A percentile compares a stretch with the other conserved stretches of the same genome.
These are phyloP conservation scores for Idaea aversata DNA, from an alignment of 2,888 invertebrate genomes.

Conservation along the genomic window DNA sequence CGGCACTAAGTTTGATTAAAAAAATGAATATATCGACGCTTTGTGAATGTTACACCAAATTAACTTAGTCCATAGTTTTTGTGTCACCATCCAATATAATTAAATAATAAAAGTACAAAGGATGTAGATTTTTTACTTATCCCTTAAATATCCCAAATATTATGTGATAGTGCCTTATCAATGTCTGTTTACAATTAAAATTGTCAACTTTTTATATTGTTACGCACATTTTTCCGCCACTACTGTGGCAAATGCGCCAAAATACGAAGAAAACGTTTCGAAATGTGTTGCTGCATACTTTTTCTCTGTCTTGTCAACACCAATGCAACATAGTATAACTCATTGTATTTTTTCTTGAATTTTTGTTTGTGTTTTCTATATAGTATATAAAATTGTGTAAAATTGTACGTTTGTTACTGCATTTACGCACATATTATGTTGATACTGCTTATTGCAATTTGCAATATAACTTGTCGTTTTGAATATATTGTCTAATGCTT, in stretches of 20 bases:
- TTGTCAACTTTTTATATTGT: background rate
- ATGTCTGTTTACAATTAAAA: conserved; percentile 9
- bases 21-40: background rate
- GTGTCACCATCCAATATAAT: conserved; percentile 7
- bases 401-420: conserved; percentile 37
- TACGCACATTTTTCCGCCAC: background rate
- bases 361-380: conserved; percentile 18
- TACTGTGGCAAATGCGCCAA: too few relatives aligned
- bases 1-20: too few relatives aligned
- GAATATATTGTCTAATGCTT: conserved; percentile 58
- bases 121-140: conserved; percentile 13
- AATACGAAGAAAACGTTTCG: too few relatives aligned
- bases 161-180: conserved; percentile 31
- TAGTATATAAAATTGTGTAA: conserved; percentile 29
- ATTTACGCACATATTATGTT: conserved; percentile 48
- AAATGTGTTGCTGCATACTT: too few relatives aligned
- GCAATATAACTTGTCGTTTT: conserved; percentile 39
- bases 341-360: conserved; percentile 2
- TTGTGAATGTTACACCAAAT: background rate
- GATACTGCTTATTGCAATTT: conserved; percentile 61
- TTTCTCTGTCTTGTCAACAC: too few relatives aligned
- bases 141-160: conserved; percentile 14
- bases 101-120: conserved; percentile 42
- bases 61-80: background rate
- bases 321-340: too few relatives aligned